Evolutionary conservation across 2,113 vertebrate species (phyloP).

Genomic region (Neodontobutis hainanensis): DNA sequence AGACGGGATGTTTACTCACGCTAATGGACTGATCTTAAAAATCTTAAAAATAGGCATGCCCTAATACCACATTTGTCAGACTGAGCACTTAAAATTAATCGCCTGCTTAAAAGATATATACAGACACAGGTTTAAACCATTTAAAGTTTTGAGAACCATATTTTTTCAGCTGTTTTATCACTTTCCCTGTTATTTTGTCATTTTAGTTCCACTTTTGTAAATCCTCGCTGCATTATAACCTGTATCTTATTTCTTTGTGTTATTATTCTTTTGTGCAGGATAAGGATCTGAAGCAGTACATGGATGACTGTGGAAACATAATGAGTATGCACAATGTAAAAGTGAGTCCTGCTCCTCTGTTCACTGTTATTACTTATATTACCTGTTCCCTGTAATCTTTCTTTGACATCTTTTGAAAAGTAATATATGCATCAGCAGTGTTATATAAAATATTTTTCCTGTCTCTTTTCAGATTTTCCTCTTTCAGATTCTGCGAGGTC

Average conservation of each 20-base stretch:
- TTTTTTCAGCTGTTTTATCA: not conserved
- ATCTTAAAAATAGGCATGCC: too few relatives aligned
- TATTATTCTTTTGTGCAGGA: constrained; percentile 78
- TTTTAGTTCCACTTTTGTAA: too few relatives aligned
- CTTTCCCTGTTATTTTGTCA: not conserved
- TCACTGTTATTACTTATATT: not conserved
- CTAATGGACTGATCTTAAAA: too few relatives aligned
- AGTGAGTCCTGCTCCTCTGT: constrained; percentile 73
- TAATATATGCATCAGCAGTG: too few relatives aligned
- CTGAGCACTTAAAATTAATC: too few relatives aligned
- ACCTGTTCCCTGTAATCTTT: not conserved
- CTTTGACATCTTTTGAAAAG: too few relatives aligned
- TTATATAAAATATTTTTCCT: not conserved
- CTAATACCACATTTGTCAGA: too few relatives aligned
- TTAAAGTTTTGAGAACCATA: too few relatives aligned
- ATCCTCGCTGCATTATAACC: not conserved
- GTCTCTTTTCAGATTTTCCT: constrained; percentile 87
- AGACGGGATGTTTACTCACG: too few relatives aligned
- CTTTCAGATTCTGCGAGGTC: constrained; percentile 95
- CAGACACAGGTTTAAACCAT: not conserved
- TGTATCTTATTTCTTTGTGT: constrained; percentile 5
- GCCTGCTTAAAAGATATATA: too few relatives aligned
- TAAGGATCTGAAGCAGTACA: constrained; percentile 99
- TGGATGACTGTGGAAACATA: constrained; percentile 99
- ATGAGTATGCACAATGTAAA: constrained; percentile 99